These are phyloP conservation scores for Siphonodentalium dalli DNA, from an alignment of 2,888 invertebrate species.

Conservation along the genomic window DNA sequence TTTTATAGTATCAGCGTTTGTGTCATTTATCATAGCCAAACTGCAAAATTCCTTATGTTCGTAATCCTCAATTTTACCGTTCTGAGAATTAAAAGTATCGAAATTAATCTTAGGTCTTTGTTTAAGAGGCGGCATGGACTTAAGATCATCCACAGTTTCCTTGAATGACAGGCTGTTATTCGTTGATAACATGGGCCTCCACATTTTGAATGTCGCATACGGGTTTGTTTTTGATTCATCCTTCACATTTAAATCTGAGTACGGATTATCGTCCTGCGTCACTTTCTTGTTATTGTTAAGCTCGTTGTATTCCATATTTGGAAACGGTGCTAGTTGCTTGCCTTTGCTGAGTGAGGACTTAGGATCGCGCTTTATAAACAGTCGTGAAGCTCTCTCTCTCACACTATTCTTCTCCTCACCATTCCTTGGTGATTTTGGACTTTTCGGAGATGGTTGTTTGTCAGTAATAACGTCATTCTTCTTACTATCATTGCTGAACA, in stretches of 20 bases:
- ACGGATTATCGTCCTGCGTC: conserved; percentile 25
- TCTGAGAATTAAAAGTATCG: neutral
- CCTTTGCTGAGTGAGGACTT: no score
- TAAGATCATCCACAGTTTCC: conserved; percentile 35
- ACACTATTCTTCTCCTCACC: conserved; percentile 1
- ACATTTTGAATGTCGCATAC: conserved; percentile 51
- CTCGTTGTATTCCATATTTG: neutral
- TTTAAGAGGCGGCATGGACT: no score
- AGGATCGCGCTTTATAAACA: no score
- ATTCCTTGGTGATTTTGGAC: neutral
- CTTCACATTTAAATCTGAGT: conserved; percentile 37
- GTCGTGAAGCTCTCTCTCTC: no score
- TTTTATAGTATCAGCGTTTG: conserved; percentile 43
- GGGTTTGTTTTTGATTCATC: conserved; percentile 40
- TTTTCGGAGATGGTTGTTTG: no score
- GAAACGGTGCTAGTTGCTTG: no score
- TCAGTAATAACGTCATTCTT: neutral
- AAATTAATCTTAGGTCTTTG: no score
- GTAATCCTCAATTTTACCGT: neutral
- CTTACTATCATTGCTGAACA: conserved; percentile 25
- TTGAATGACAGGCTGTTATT: conserved; percentile 28
- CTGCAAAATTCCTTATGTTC: no score
- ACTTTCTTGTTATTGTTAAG: neutral
- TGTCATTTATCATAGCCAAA: conserved; percentile 43
- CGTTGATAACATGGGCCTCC: conserved; percentile 46